phyloP scores from a whole-genome alignment of 2,888 invertebrate genomes.

The Lasioglossum marginatum region DNA sequence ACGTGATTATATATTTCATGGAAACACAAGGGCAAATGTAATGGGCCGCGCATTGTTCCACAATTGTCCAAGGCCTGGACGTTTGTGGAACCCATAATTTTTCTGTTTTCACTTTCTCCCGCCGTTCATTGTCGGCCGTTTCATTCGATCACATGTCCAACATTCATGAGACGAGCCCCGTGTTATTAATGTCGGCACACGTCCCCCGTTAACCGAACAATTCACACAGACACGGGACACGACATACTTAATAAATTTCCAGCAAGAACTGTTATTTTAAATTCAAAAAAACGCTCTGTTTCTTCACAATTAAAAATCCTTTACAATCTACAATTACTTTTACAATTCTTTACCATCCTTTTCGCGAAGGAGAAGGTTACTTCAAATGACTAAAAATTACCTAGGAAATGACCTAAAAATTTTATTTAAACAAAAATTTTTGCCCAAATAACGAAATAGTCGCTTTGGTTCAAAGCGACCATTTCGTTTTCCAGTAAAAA shows the following conservation, averaged over 20 bases:
- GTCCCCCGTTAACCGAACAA: neutral
- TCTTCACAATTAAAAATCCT: too few species aligned
- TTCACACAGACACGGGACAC: neutral
- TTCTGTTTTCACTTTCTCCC: constrained; percentile 34
- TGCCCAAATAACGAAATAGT: too few species aligned
- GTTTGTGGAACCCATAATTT: constrained; percentile 53
- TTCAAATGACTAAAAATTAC: too few species aligned
- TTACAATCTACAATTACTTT: too few species aligned
- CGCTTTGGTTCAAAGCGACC: too few species aligned
- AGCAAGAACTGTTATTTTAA: too few species aligned
- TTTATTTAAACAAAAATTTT: too few species aligned
- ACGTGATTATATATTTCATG: constrained; percentile 80
- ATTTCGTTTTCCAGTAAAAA: too few species aligned
- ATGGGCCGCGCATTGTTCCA: constrained; percentile 48
- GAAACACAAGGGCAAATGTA: constrained; percentile 76
- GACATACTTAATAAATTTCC: neutral
- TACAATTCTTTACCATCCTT: too few species aligned
- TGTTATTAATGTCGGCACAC: neutral
- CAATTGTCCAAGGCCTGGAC: constrained; percentile 37
- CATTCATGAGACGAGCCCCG: neutral
- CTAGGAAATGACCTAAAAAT: too few species aligned
- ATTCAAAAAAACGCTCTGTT: too few species aligned
- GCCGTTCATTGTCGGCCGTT: neutral
- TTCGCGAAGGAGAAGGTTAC: too few species aligned
- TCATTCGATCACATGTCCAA: neutral